phyloP scores from a whole-genome alignment of 2,797 vertebrate species.

The Diceros bicornis region DNA sequence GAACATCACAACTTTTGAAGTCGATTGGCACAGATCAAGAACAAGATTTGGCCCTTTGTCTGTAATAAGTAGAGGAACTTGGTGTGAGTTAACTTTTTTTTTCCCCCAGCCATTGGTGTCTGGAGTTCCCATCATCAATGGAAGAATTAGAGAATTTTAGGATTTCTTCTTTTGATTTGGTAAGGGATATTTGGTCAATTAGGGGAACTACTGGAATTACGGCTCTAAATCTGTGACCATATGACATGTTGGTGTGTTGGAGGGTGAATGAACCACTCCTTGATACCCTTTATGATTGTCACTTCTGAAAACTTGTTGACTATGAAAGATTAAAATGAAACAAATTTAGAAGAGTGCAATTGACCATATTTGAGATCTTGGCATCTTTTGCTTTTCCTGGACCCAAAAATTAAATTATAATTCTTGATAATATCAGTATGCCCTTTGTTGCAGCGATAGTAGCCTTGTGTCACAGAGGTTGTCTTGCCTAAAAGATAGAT shows the following conservation, averaged over 20 bases:
- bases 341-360: not conserved
- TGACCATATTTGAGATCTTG: constrained; percentile 40
- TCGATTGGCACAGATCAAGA: constrained; percentile 85
- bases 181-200: constrained; percentile 60
- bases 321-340: constrained; percentile 52
- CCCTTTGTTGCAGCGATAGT: constrained; percentile 22
- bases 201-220: constrained; percentile 48
- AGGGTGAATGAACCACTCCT: constrained; percentile 46
- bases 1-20: constrained; percentile 85
- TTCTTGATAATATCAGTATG: constrained; percentile 30
- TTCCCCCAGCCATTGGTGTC: constrained; percentile 76
- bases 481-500: constrained; percentile 38
- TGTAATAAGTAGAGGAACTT: constrained; percentile 85
- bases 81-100: constrained; percentile 81
- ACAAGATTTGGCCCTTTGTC: constrained; percentile 84
- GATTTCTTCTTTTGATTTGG: constrained; percentile 71
- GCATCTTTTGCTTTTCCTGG: constrained; percentile 48
- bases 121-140: constrained; percentile 78
- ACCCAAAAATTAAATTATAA: constrained; percentile 45
- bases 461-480: constrained; percentile 54
- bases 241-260: constrained; percentile 22
- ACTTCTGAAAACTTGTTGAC: constrained; percentile 60
- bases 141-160: constrained; percentile 71
- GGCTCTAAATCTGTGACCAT: constrained; percentile 41
- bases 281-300: not conserved